Conservation (phyloP, 2,797 vertebrate species). For the Siniperca undulata region DNA sequence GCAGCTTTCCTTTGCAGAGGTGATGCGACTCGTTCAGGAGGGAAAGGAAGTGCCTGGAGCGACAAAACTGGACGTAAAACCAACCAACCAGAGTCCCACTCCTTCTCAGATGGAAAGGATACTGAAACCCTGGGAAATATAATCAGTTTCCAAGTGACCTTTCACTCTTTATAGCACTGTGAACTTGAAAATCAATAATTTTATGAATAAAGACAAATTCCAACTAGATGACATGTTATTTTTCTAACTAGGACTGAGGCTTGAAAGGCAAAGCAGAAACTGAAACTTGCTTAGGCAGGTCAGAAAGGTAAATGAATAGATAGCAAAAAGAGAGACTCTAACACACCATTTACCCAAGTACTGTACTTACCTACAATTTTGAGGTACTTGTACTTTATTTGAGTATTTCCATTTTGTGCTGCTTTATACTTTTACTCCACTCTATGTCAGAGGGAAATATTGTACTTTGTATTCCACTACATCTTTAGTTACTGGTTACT, state of each 20-base stretch:
- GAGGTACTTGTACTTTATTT: not conserved
- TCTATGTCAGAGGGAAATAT: not conserved
- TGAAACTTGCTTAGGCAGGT: no score
- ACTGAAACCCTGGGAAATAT: conserved; percentile 84
- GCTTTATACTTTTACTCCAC: not conserved
- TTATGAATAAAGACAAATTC: conserved; percentile 15
- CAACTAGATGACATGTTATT: not conserved
- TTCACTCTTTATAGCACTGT: not conserved
- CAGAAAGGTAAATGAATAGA: no score
- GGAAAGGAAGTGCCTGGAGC: conserved; percentile 84
- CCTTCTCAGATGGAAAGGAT: conserved; percentile 79
- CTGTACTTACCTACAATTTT: not conserved
- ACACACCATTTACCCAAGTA: not conserved
- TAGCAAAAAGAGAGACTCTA: not conserved
- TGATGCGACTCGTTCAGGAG: conserved; percentile 83
- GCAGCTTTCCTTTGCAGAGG: conserved; percentile 83
- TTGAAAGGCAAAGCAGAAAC: not conserved
- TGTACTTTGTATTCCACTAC: not conserved
- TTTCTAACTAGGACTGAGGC: not conserved
- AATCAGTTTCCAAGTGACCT: conserved; percentile 29
- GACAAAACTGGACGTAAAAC: conserved; percentile 74
- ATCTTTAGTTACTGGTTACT: not conserved
- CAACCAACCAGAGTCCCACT: conserved; percentile 81
- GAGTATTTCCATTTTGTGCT: not conserved
- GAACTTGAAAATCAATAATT: not conserved